Percentiles rank a stretch among this genome's conserved stretches.
phyloP scores from a whole-genome alignment of 2,113 vertebrate species.

The Pseudorectes ferrugineus region DNA sequence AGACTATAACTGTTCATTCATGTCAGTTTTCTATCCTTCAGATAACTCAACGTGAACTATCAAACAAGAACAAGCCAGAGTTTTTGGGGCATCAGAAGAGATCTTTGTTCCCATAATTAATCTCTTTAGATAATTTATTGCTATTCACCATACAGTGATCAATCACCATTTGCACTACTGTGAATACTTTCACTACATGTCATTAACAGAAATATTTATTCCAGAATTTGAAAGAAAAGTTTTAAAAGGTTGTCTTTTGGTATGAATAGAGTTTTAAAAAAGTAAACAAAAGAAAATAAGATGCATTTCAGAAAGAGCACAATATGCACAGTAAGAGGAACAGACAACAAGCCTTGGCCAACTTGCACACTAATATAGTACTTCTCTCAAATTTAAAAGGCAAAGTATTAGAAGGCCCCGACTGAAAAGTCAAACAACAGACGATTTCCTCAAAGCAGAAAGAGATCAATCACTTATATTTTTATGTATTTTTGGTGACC shows the following conservation, averaged over 20 bases:
- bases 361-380: background rate
- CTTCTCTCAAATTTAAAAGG: background rate
- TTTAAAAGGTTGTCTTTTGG: background rate
- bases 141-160: background rate
- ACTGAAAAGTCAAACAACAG: background rate
- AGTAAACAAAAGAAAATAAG: background rate
- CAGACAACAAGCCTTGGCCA: background rate
- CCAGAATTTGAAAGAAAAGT: background rate
- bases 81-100: background rate
- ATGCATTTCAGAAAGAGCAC: background rate
- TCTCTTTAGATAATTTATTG: background rate
- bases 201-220: background rate
- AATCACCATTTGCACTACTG: background rate
- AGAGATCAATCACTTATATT: background rate
- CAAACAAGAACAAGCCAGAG: background rate
- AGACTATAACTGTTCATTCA: background rate
- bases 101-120: background rate
- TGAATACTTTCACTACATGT: background rate
- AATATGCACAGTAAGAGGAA: background rate
- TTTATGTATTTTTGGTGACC: background rate
- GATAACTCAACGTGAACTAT: background rate
- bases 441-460: background rate
- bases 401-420: background rate
- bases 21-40: background rate
- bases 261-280: background rate